A percentile compares a stretch with the other conserved stretches of the same genome.
phyloP scores from a whole-genome alignment of 2,888 invertebrate species.

The Cheilosia impressa region DNA sequence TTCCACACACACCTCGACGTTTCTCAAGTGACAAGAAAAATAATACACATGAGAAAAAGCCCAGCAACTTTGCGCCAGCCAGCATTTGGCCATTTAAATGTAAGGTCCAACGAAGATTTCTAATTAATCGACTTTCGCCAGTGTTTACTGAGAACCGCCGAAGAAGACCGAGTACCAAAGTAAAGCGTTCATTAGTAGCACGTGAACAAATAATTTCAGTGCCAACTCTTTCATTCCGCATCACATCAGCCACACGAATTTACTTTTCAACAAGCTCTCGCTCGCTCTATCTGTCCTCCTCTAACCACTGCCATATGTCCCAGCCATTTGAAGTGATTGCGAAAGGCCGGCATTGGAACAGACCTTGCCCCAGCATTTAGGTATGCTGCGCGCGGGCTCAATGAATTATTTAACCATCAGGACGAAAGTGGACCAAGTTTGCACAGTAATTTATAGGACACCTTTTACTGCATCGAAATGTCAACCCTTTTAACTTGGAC shows the following conservation, averaged over 20 bases:
- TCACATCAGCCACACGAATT: conserved; percentile 52
- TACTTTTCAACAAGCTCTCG: conserved; percentile 43
- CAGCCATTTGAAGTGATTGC: conserved; percentile 12
- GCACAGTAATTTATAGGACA: conserved; percentile 63
- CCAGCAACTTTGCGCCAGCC: conserved; percentile 5
- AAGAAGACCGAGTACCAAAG: conserved; percentile 19
- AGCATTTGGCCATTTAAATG: conserved; percentile 16
- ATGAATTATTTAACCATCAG: conserved; percentile 63
- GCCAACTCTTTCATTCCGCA: conserved; percentile 56
- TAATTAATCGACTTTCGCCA: conserved; percentile 58
- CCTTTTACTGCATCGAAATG: conserved; percentile 67
- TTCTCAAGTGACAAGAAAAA: neutral
- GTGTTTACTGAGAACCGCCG: conserved; percentile 12
- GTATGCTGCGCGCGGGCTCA: conserved; percentile 50
- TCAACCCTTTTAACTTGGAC: conserved; percentile 50
- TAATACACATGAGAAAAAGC: neutral
- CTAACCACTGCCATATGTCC: neutral
- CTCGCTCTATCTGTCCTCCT: neutral
- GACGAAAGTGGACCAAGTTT: conserved; percentile 71
- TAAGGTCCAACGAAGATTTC: conserved; percentile 22
- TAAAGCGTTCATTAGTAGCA: conserved; percentile 61
- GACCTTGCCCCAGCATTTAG: conserved; percentile 66
- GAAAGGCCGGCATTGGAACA: conserved; percentile 30
- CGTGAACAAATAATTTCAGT: conserved; percentile 64
- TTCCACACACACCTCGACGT: neutral